Percentiles rank a stretch among this genome's conserved stretches.
phyloP scores from a whole-genome alignment of 2,113 vertebrate genomes.

The Prochilodus magdalenae region DNA sequence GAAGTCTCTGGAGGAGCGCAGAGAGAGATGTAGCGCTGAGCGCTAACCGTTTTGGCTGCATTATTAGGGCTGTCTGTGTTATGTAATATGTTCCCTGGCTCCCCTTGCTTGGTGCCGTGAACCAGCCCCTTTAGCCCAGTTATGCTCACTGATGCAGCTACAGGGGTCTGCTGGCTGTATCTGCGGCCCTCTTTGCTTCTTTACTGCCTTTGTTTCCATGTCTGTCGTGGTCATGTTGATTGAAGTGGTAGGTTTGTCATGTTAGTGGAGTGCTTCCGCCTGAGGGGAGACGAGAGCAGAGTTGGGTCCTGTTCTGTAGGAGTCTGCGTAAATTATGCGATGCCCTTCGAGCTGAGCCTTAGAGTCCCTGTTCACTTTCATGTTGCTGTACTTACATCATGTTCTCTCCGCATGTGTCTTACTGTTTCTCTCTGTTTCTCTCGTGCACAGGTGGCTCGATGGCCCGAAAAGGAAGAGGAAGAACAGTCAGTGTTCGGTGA shows the following conservation, averaged over 20 bases:
- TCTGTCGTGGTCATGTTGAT: conserved; percentile 12
- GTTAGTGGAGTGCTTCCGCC: neutral
- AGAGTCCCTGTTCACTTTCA: neutral
- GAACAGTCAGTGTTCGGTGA: conserved; percentile 99
- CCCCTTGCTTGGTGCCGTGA: conserved; percentile 1
- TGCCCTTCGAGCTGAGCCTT: neutral
- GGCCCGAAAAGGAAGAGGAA: conserved; percentile 97
- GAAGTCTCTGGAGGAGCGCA: conserved; percentile 3
- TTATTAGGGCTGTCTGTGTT: conserved; percentile 39
- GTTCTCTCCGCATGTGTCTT: conserved; percentile 12
- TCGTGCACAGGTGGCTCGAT: conserved; percentile 90
- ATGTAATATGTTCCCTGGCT: conserved; percentile 30
- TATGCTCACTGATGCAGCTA: neutral
- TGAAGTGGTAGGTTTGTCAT: conserved; percentile 36
- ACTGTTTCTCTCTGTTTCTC: conserved; percentile 12
- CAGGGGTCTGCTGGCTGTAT: neutral
- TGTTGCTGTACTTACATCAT: conserved; percentile 14
- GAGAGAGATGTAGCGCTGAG: neutral
- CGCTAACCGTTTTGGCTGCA: conserved; percentile 13
- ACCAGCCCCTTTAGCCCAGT: conserved; percentile 14
- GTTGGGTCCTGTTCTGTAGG: neutral
- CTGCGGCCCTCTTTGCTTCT: neutral
- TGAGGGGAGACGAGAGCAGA: conserved; percentile 11
- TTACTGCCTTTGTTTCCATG: conserved; percentile 2
- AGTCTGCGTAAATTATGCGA: conserved; percentile 11